Base-by-base conservation (phyloP, 64 coral and sea anemone genomes). In the Hydrozoanthus tunicans region DNA sequence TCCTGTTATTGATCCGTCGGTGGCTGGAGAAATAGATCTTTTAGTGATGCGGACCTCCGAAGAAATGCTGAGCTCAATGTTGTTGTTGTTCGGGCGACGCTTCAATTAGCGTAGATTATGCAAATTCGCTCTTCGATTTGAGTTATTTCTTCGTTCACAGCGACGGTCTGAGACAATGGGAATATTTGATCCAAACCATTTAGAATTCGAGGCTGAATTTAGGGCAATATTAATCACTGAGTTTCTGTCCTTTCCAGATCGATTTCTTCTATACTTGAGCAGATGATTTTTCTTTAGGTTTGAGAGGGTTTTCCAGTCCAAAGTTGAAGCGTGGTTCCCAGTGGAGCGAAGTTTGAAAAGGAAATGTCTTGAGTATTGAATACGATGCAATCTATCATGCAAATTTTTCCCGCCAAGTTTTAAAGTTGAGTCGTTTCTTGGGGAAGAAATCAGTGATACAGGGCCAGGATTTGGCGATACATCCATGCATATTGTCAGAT, bases 51-150 rank as follows among this genome's bases (percentile, higher is more conserved):
- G 9, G 73, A 76, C 73, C 25, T 76, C 73, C 32, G 73, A 76
- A 2, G 73, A 53, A 76, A 53, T 10, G 7, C 32, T 53, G 73
- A 13, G 8, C 1, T 53, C 73, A 76, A 76, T 76, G 27, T 1
- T 76, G 73, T 76, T 76, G 70, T 51, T 73, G 17, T 73, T 73
- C 24, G 70, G 24, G 24, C 70, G 9, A 73, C 70, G 70, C 70
- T 6, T 73, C 70, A 51, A 73, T 73, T 27, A 63, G 61, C 61
- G 12, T 9, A 62, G 12, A 62, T 62, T 62, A 62, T 62, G 60
- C 60, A 62, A 62, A 62, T 62, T 32, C 51, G 8, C 32, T 25
- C 78, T 32, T 17, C 15, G 15, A 54, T 32, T 32, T 10, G 78
- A 25, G 78, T 17, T 80, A 62, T 62, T 62, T 62, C 60, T 62